These are phyloP conservation scores for Mustela lutreola DNA, from an alignment of 2,113 vertebrate species.

Conservation along the genomic window DNA sequence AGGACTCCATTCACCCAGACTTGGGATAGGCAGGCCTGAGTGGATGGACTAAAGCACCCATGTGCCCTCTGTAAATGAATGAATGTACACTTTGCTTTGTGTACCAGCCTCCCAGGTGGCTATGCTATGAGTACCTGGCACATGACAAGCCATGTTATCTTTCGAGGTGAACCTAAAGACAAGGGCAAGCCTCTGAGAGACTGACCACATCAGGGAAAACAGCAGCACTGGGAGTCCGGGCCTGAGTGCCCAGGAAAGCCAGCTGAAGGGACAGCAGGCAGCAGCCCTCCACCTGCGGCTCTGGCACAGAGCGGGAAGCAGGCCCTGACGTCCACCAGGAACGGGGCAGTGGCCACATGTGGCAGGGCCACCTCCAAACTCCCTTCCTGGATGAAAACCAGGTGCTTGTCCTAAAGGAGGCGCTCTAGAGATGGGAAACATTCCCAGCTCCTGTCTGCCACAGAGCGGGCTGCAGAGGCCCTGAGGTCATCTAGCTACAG, in stretches of 20 bases:
- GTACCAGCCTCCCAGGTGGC: not conserved
- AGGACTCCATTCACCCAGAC: not conserved
- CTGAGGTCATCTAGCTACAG: not conserved
- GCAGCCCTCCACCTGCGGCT: not conserved
- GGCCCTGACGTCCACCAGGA: not conserved
- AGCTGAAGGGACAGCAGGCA: not conserved
- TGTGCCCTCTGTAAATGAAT: not conserved
- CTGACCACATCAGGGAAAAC: not conserved
- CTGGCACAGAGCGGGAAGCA: not conserved
- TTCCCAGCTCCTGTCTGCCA: not conserved
- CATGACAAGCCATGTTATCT: not conserved
- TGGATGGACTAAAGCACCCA: no score
- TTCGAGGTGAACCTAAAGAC: not conserved
- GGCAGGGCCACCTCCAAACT: accelerated
- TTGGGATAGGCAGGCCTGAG: not conserved
- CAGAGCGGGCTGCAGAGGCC: not conserved
- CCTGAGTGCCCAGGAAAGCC: not conserved
- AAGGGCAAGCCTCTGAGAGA: not conserved
- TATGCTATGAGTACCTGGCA: not conserved
- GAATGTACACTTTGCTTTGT: not conserved
- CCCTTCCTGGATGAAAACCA: not conserved
- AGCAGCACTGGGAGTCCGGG: not conserved
- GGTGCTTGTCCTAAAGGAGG: not conserved
- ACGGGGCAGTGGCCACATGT: not conserved
- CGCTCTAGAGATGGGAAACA: not conserved